phyloP scores from a whole-genome alignment of 2,888 invertebrate genomes.

The Lasioglossum malachurum region DNA sequence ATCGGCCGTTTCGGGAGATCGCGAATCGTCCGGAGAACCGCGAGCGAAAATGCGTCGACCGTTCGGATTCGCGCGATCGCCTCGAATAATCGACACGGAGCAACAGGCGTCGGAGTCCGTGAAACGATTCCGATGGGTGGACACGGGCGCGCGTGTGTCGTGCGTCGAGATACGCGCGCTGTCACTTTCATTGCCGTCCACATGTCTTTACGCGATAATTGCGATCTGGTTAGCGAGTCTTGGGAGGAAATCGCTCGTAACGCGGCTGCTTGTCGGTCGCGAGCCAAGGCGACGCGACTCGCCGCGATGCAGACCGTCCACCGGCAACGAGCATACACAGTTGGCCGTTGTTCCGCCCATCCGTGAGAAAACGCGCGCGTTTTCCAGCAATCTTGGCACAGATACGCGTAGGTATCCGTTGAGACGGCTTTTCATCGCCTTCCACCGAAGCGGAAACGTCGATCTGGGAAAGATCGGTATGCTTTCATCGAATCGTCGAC shows the following conservation, averaged over 20 bases:
- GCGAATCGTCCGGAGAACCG: background rate
- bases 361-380: constrained; percentile 39
- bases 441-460: constrained; percentile 4
- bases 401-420: constrained; percentile 13
- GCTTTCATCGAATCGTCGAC: background rate
- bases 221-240: constrained; percentile 53
- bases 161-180: constrained; percentile 55
- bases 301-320: background rate
- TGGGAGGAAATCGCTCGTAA: constrained; percentile 54
- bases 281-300: constrained; percentile 7
- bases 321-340: background rate
- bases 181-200: constrained; percentile 74
- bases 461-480: background rate
- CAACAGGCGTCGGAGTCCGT: background rate
- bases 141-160: background rate
- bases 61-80: background rate
- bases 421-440: background rate
- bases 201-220: constrained; percentile 71
- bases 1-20: background rate
- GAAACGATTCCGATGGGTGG: background rate
- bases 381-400: constrained; percentile 38
- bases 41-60: background rate
- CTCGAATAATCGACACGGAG: background rate
- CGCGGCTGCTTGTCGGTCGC: constrained; percentile 32
- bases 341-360: constrained; percentile 22